Evolutionary conservation across 2,113 vertebrate genomes (phyloP).

Genomic region (Ochotona curzoniae): DNA sequence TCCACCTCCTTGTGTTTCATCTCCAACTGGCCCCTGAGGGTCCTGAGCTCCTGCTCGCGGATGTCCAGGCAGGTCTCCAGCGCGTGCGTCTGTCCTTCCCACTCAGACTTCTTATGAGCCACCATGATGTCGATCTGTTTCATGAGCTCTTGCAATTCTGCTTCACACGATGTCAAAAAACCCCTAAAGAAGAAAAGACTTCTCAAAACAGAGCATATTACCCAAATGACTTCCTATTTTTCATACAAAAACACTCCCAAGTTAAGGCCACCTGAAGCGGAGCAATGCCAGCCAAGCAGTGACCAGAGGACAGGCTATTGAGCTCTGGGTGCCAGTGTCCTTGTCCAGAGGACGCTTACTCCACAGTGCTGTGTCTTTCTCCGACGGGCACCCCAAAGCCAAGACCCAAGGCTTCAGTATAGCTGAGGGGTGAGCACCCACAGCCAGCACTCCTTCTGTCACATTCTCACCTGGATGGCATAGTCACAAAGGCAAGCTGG

Average conservation of each 20-base stretch:
- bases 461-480: conserved; percentile 37
- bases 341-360: background rate
- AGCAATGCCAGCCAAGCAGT: conserved; percentile 6
- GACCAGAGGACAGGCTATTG: background rate
- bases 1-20: conserved; percentile 92
- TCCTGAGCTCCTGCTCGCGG: conserved; percentile 90
- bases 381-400: conserved; percentile 20
- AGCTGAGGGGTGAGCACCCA: background rate
- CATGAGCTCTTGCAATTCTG: conserved; percentile 98
- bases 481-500: background rate
- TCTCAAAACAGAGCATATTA: conserved; percentile 21
- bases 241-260: conserved; percentile 19
- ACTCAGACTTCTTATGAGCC: conserved; percentile 91
- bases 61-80: conserved; percentile 87
- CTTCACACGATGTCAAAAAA: conserved; percentile 91
- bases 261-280: background rate
- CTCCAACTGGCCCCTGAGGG: conserved; percentile 86
- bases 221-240: background rate
- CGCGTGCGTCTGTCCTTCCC: conserved; percentile 91
- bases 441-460: background rate
- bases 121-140: conserved; percentile 98
- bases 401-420: background rate
- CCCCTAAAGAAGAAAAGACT: conserved; percentile 71
- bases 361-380: background rate
- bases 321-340: background rate